phyloP scores from a whole-genome alignment of 2,888 invertebrate species.

The Agonopterix alstromeriana region DNA sequence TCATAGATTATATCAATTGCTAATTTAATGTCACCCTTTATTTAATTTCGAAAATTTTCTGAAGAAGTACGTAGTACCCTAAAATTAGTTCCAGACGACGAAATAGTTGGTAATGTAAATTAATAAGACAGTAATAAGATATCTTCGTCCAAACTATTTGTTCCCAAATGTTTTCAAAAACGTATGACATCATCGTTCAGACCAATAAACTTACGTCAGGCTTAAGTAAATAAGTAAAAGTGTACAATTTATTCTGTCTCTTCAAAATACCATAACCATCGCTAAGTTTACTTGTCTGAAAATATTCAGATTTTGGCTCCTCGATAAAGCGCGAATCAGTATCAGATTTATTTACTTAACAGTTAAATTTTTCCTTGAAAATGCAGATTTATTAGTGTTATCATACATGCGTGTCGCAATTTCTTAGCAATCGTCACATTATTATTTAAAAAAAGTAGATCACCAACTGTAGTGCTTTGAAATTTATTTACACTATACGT shows the following conservation, averaged over 20 bases:
- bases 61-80: too few relatives aligned
- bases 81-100: too few relatives aligned
- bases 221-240: not conserved
- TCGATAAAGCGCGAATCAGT: slow-evolving; percentile 13
- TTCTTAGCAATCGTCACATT: not conserved
- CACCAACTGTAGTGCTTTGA: slow-evolving; percentile 23
- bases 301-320: slow-evolving; percentile 8
- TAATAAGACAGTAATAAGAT: too few relatives aligned
- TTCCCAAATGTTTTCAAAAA: too few relatives aligned
- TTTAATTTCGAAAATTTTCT: too few relatives aligned
- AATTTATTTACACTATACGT: slow-evolving; percentile 34
- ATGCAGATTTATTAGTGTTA: not conserved
- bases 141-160: too few relatives aligned
- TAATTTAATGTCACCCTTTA: too few relatives aligned
- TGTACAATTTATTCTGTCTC: not conserved
- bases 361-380: slow-evolving; percentile 1
- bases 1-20: too few relatives aligned
- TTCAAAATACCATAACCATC: not conserved
- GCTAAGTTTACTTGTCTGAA: slow-evolving; percentile 6
- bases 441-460: slow-evolving; percentile 11
- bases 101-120: too few relatives aligned
- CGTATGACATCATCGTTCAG: not conserved
- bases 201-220: slow-evolving; percentile 4
- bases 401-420: not conserved
- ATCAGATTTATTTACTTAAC: slow-evolving; percentile 3